These are phyloP conservation scores for Linyphia triangularis DNA, from an alignment of 2,888 invertebrate genomes.

Conservation along the genomic window DNA sequence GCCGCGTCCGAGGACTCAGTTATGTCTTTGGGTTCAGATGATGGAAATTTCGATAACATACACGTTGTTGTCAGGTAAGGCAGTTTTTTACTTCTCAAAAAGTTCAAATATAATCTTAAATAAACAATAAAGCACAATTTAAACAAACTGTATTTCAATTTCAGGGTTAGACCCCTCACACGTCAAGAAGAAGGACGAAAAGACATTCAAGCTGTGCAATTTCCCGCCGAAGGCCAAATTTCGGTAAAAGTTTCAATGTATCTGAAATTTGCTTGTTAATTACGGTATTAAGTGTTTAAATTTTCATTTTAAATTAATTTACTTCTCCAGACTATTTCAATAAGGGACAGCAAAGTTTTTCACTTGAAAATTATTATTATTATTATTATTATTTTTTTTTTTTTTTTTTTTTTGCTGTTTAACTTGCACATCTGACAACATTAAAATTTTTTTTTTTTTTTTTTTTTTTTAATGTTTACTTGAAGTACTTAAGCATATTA, in stretches of 20 bases:
- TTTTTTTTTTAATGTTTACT: no score
- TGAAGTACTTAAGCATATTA: no score
- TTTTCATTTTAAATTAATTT: not conserved
- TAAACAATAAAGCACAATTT: not conserved
- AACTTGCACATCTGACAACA: no score
- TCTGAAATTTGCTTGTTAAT: not conserved
- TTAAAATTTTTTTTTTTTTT: no score
- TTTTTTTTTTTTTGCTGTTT: no score
- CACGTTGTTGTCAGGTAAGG: constrained; percentile 91
- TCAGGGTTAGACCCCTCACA: constrained; percentile 90
- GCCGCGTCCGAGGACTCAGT: constrained; percentile 74
- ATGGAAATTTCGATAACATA: constrained; percentile 85
- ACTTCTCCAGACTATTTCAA: not conserved
- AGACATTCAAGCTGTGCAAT: constrained; percentile 87
- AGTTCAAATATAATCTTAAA: no score
- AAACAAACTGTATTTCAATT: constrained; percentile 71
- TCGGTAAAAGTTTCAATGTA: constrained; percentile 81
- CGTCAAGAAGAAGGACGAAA: constrained; percentile 86
- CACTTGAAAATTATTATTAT: not conserved
- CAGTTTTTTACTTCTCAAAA: not conserved
- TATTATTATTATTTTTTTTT: no score
- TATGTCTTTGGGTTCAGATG: constrained; percentile 73
- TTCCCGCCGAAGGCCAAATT: constrained; percentile 94
- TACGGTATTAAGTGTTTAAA: not conserved
- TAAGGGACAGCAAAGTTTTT: not conserved